Base-by-base conservation (phyloP, 2,113 vertebrate genomes). In the Rhinolophus sinicus region DNA sequence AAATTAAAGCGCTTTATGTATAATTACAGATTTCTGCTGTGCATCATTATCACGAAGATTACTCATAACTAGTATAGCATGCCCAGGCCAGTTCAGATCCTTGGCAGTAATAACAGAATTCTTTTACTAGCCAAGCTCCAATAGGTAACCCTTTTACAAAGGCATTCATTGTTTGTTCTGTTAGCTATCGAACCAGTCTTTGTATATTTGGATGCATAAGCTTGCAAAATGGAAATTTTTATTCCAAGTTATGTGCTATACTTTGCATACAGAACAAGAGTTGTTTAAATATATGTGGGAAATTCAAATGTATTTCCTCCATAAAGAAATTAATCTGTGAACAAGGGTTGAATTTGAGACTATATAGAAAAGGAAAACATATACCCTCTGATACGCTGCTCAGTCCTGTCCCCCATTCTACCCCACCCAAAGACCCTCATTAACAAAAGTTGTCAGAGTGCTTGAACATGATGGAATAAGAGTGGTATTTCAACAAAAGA, bases 251-350 rank as follows among this genome's bases (percentile, higher is more conserved):
- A 65, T 40, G 60, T 54, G 60, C 50, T 81, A 81, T 33, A 65
- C 44, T 97, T 97, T 97, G 86, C 95, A 97, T 97, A 85, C 6
- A 12, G 69, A 95, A 96, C 89, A 97, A 93, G 96, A 85, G 70
- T 56, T 93, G 28, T 88, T 96, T 92, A 92, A 94, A 67, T 73
- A 52, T 81, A 73, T 22, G 64, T 76, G 83, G 33, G 33, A 67
- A 80, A 92, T 72, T 94, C 93, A 96, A 89, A 88, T 78, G 11
- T 24, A 56, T 90, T 96, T 94, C 33, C 69, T 93, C 78, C 78
- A 60, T 69, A 47, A 77, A 81, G 73, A 87, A 83, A 95, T 9
- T 73, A 40, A 81, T 58, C 90, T 87, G 56, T 92, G 56, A 94
- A 89, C 62, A 90, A 88, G 44, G 33, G 8, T 90, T 26, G 64